Base-by-base conservation (phyloP, 92 coral and sea anemone species). In the Epizoanthus fatuus region DNA sequence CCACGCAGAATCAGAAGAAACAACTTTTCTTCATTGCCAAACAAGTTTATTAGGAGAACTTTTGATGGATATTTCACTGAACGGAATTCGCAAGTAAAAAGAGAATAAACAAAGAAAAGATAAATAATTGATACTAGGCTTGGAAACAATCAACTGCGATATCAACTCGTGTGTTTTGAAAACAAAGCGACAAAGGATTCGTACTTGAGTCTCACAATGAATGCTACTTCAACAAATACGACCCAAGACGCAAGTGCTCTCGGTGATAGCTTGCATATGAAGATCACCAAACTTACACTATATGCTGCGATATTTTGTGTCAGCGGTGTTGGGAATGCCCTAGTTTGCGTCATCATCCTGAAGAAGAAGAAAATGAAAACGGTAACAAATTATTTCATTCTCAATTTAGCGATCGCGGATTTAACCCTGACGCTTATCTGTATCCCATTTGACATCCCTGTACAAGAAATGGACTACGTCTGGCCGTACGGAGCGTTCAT, bases 401-500 rank as follows among this genome's bases (percentile, higher is more conserved):
- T 97, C 20, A 97, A 97, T 84, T 86, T 97, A 63, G 99, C 99
- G 20, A 87, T 97, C 42, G 98, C 99, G 10, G 99, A 97, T 72
- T 75, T 97, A 47, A 94, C 96, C 1, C 87, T 97, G 57, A 95
- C 99, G 4, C 77, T 94, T 40, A 87, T 95, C 65, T 95, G 98
- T 65, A 97, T 97, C 56, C 99, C 99, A 70, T 94, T 97, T 40
- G 99, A 97, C 72, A 92, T 97, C 75, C 99, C 99, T 32, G 95
- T 97, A 4, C 98, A 95, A 62, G 95, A 91, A 74, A 95, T 90
- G 94, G 59, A 92, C 85, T 88, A 97, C 75, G 82, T 38, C 9
- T 97, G 99, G 99, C 99, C 99, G 3, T 97, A 97, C 32, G 99
- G 98, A 1, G 91, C 97, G 6, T 93, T 97, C 77, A 88, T 97